Conservation (phyloP, 2,113 vertebrate species). For the Halichoerus grypus region DNA sequence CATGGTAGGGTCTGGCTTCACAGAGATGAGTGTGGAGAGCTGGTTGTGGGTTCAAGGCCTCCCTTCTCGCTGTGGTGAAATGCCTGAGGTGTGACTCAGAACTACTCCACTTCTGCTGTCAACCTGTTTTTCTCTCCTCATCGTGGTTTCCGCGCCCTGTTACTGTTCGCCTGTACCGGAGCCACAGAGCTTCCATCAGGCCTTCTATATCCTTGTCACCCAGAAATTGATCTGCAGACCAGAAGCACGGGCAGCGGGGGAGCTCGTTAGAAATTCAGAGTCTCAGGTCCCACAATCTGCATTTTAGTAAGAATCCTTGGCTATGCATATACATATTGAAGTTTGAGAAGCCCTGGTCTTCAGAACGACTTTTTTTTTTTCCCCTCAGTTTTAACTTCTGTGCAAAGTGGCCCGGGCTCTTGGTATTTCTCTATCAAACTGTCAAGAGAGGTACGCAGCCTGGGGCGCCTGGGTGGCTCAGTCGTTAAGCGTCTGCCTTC, state of each 20-base stretch:
- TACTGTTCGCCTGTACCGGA: not conserved
- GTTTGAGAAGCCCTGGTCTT: not conserved
- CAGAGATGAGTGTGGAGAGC: not conserved
- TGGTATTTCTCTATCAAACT: not conserved
- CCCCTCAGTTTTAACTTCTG: not conserved
- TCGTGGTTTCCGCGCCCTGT: not conserved
- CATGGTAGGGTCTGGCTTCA: not conserved
- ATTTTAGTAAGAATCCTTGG: conserved; percentile 14
- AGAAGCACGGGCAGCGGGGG: not conserved
- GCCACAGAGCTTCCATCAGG: not conserved
- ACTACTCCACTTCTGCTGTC: not conserved
- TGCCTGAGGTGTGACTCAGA: not conserved
- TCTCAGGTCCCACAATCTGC: not conserved
- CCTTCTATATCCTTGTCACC: not conserved
- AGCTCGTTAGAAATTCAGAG: not conserved
- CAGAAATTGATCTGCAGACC: not conserved
- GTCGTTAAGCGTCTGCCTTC: too few relatives aligned
- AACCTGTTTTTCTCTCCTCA: not conserved
- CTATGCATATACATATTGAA: not conserved
- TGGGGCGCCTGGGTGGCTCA: too few relatives aligned
- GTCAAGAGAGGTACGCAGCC: not conserved
- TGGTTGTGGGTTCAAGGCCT: not conserved
- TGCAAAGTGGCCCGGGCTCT: not conserved
- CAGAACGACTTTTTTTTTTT: not conserved
- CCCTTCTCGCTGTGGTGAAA: not conserved